Percentiles rank a stretch among this genome's conserved stretches.
These are phyloP conservation scores for Caenorhabditis doughertyi DNA, from an alignment of 2,888 invertebrate genomes.

Conservation along the genomic window DNA sequence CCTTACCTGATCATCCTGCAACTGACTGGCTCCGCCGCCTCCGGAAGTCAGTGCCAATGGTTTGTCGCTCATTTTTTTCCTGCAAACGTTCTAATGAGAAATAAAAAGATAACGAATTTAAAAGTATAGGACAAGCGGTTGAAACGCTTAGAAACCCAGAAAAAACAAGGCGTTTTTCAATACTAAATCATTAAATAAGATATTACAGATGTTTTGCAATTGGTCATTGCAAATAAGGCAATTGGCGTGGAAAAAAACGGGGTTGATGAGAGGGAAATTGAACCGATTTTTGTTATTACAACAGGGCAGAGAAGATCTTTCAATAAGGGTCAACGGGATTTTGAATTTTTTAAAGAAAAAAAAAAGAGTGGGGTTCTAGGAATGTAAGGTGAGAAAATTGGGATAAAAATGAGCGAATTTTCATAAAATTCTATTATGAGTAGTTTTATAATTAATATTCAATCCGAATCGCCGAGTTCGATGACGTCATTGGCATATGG, in stretches of 20 bases:
- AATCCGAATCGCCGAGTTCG: conserved; percentile 41
- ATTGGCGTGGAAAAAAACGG: too few species aligned
- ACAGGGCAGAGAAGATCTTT: neutral
- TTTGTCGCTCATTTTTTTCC: conserved; percentile 33
- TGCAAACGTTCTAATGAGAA: neutral
- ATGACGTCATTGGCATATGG: conserved; percentile 14
- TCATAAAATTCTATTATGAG: conserved; percentile 14
- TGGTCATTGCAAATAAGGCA: too few species aligned
- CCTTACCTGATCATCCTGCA: conserved; percentile 52
- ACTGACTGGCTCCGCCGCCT: conserved; percentile 29
- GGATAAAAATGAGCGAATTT: conserved; percentile 2
- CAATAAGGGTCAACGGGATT: neutral
- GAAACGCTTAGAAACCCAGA: neutral
- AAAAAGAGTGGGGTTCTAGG: neutral
- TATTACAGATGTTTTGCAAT: too few species aligned
- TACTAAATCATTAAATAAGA: too few species aligned
- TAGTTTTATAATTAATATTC: neutral
- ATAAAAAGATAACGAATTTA: neutral
- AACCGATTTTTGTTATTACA: neutral
- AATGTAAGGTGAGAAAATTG: neutral
- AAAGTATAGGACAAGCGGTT: conserved; percentile 7
- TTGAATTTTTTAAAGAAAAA: neutral
- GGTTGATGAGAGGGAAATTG: neutral
- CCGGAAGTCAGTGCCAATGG: conserved; percentile 58
- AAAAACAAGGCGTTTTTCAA: too few species aligned